Evolutionary conservation across 1,140 invertebrate species (phyloP).

Genomic region (Zaprionus davidi): DNA sequence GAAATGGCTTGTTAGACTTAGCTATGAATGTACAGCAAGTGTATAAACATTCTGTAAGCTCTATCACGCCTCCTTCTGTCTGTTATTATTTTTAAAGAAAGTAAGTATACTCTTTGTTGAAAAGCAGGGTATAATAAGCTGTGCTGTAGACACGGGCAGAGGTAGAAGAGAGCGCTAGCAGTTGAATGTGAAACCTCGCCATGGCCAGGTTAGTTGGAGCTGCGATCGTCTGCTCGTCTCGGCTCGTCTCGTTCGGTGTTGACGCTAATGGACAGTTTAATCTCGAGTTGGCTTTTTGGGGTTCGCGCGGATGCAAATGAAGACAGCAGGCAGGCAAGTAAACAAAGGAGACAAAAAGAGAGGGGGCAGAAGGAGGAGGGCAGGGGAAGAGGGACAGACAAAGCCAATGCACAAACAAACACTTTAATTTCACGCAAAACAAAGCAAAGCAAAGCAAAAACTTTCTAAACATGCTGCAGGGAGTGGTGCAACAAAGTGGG

Average conservation of each 20-base stretch:
- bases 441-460: constrained; percentile 39
- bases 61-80: no score
- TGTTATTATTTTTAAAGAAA: no score
- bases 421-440: constrained; percentile 81
- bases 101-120: no score
- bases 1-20: no score
- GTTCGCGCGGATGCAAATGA: constrained; percentile 65
- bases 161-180: not conserved
- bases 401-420: constrained; percentile 61
- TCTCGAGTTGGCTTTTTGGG: constrained; percentile 53
- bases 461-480: constrained; percentile 69
- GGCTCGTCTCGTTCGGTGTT: constrained; percentile 36
- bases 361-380: constrained; percentile 25
- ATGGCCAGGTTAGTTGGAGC: not conserved
- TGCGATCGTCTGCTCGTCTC: constrained; percentile 23
- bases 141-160: no score
- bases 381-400: constrained; percentile 26
- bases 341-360: constrained; percentile 29
- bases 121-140: no score
- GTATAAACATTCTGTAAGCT: no score
- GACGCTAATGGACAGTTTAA: constrained; percentile 82
- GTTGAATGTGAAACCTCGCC: not conserved
- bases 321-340: constrained; percentile 45
- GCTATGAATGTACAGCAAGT: no score
- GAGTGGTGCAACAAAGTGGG: not conserved